phyloP scores from a whole-genome alignment of 1,140 invertebrate genomes.

The Aphelenchoides avenae region DNA sequence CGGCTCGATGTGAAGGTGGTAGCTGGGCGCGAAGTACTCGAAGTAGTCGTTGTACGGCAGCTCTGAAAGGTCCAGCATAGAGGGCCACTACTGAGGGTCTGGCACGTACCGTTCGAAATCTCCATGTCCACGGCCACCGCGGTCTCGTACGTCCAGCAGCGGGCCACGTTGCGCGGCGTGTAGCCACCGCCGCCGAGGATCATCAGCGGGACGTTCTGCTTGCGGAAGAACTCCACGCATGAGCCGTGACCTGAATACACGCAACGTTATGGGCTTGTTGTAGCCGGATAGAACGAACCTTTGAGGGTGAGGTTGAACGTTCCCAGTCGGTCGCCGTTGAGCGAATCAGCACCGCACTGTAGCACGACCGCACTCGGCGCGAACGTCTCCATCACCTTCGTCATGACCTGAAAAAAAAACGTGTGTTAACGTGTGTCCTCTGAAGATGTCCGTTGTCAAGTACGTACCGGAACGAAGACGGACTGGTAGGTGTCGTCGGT shows the following conservation, averaged over 20 bases:
- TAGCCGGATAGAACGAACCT: background rate
- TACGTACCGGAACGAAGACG: slow-evolving; percentile 90
- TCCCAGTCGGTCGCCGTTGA: slow-evolving; percentile 91
- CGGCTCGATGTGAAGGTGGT: slow-evolving; percentile 96
- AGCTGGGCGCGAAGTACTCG: slow-evolving; percentile 95
- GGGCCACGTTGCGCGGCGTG: slow-evolving; percentile 91
- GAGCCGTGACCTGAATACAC: slow-evolving; percentile 74
- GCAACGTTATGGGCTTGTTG: background rate
- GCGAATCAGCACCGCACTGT: slow-evolving; percentile 95
- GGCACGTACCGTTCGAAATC: slow-evolving; percentile 73
- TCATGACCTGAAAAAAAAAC: slow-evolving; percentile 95
- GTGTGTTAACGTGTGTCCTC: slow-evolving; percentile 85
- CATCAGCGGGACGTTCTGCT: slow-evolving; percentile 85
- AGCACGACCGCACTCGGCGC: slow-evolving; percentile 87
- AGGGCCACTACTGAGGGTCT: background rate
- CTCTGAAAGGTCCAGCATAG: slow-evolving; percentile 61
- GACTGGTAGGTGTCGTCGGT: slow-evolving; percentile 65
- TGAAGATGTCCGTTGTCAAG: slow-evolving; percentile 66
- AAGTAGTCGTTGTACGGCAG: slow-evolving; percentile 99
- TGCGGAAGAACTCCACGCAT: slow-evolving; percentile 92
- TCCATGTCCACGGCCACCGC: slow-evolving; percentile 87
- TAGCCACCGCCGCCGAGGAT: slow-evolving; percentile 93
- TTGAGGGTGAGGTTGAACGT: slow-evolving; percentile 95
- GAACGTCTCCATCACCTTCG: slow-evolving; percentile 96
- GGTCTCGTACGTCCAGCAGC: slow-evolving; percentile 98